Percentiles rank a stretch among this genome's conserved stretches.
Evolutionary conservation across 2,797 vertebrate genomes (phyloP).

Genomic region (Lindbergichthys nudifrons): DNA sequence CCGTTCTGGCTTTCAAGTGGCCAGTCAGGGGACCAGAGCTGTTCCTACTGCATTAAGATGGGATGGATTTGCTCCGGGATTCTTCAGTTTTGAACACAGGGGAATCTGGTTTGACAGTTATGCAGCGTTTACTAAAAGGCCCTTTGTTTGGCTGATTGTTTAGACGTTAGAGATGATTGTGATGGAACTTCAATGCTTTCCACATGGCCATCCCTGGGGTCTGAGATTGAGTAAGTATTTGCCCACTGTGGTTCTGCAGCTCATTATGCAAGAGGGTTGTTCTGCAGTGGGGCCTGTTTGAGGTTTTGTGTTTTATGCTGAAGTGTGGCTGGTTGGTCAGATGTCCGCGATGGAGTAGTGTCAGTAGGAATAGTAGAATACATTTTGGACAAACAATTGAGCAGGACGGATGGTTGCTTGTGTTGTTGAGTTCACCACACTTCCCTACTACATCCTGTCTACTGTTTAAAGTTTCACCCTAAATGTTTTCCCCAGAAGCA

Average conservation of each 20-base stretch:
- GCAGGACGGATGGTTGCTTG: not conserved
- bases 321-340: not conserved
- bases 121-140: constrained; percentile 42
- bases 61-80: constrained; percentile 39
- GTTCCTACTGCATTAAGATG: constrained; percentile 30
- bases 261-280: constrained; percentile 48
- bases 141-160: constrained; percentile 63
- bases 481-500: constrained; percentile 49
- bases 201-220: constrained; percentile 56
- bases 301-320: constrained; percentile 35
- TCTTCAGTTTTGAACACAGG: constrained; percentile 31
- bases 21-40: constrained; percentile 39
- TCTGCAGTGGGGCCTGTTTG: constrained; percentile 26
- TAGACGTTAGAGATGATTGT: constrained; percentile 57
- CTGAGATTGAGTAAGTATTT: constrained; percentile 63
- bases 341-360: not conserved
- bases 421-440: constrained; percentile 19
- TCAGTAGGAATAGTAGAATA: not conserved
- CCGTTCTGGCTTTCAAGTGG: constrained; percentile 64
- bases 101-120: constrained; percentile 27
- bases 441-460: constrained; percentile 12
- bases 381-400: not conserved
- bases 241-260: constrained; percentile 51
- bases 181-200: constrained; percentile 62
- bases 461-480: constrained; percentile 13